Base-by-base conservation (phyloP, 2,113 vertebrate genomes). In the Cebus imitator region DNA sequence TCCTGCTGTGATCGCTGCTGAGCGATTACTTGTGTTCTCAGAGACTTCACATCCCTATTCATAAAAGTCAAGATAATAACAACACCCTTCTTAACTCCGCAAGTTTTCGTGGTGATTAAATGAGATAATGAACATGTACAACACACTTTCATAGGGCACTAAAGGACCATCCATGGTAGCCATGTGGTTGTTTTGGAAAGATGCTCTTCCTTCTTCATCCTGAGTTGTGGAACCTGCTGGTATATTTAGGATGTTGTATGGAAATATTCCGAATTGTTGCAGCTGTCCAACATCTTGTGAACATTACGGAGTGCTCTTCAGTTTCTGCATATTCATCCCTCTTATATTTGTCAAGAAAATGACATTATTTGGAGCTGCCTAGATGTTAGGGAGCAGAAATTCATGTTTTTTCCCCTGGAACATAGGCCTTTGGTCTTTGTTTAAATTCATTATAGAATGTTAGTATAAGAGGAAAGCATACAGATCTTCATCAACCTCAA, bases 321-420 rank as follows among this genome's bases (percentile, higher is more conserved):
- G 75, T 93, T 94, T 92, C 79, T 89, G 96, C 92, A 75, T 32
- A 32, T 97, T 98, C 93, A 83, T 96, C 79, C 87, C 79, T 84
- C 40, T 93, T 96, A 93, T 61, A 87, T 88, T 95, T 96, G 73
- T 97, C 68, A 86, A 61, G 68, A 97, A 72, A 96, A 96, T 96
- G 93, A 14, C 3, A 17, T 97, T 84, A 76, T 87, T 83, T 95
- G 94, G 92, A 97, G 96, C 91, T 96, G 82, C 18, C 35, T 10
- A 50, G 48, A 89, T 91, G 83, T 89, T 61, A 61, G 87, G 92
- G 40, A 96, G 81, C n/a, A 97, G 82, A 97, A 96, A 37, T 23
- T 85, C 73, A 81, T 93, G 79, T 95, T 90, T 85, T 87, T 75
- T 57, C 7, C 50, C 76, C 72, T 40, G 57, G 52, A 97, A 96